Conservation (phyloP, 1,140 invertebrate genomes). For the Zaprionus lachaisei region DNA sequence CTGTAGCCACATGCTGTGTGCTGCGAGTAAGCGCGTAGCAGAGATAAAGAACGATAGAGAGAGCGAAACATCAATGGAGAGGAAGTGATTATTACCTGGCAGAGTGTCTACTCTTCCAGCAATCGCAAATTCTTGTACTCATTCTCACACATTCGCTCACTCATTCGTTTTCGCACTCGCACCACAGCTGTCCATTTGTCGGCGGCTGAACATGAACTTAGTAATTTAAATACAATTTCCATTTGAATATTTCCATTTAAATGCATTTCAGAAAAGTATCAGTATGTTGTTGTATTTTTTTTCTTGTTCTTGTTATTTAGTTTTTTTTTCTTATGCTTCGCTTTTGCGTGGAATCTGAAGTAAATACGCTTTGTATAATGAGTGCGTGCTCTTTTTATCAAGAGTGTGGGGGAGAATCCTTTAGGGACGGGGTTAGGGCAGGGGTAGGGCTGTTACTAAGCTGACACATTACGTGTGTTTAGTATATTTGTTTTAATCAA, state of each 20-base stretch:
- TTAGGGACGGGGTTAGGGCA: not conserved
- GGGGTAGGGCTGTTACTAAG: not conserved
- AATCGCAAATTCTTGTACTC: not conserved
- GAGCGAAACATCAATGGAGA: not conserved
- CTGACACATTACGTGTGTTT: conserved; percentile 7
- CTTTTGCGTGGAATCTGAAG: conserved; percentile 18
- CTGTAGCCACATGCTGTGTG: not conserved
- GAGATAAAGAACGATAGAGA: not conserved
- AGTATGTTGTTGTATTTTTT: conserved; percentile 41
- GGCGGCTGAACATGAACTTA: conserved; percentile 58
- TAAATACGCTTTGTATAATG: conserved; percentile 38
- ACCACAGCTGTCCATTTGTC: conserved; percentile 6
- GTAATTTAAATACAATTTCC: conserved; percentile 70
- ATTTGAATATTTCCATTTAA: conserved; percentile 78
- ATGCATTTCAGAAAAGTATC: conserved; percentile 79
- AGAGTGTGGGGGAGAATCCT: conserved; percentile 7
- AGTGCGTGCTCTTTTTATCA: conserved; percentile 22
- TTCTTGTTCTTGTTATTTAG: conserved; percentile 18
- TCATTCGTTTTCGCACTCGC: conserved; percentile 1
- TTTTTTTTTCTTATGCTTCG: conserved; percentile 21
- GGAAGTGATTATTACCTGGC: not conserved
- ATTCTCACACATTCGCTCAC: not conserved
- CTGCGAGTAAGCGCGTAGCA: not conserved
- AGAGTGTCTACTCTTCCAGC: not conserved
- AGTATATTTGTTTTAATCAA: conserved; percentile 3